Percentiles rank a stretch among this genome's conserved stretches.
phyloP scores from a whole-genome alignment of 1,140 invertebrate genomes.

The Achatina immaculata region DNA sequence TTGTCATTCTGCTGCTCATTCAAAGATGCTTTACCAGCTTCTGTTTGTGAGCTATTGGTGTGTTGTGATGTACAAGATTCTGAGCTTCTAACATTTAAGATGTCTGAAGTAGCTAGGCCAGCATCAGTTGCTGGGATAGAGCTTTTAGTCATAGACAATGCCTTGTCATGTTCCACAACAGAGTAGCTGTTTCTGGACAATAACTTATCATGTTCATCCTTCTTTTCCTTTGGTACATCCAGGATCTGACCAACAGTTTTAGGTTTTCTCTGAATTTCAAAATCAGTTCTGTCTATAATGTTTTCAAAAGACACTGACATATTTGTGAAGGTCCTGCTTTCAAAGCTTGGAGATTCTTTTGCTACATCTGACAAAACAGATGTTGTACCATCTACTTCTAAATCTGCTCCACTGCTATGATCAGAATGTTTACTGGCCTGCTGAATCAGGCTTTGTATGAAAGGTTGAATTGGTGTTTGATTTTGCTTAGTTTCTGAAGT shows the following conservation, averaged over 20 bases:
- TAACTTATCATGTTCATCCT: neutral
- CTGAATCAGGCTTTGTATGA: too few species aligned
- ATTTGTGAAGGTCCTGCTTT: neutral
- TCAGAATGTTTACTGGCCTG: neutral
- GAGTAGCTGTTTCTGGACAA: neutral
- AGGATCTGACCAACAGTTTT: neutral
- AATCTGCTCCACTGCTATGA: neutral
- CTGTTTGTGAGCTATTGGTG: neutral
- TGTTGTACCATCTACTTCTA: neutral
- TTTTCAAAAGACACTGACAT: neutral
- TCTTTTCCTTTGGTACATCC: neutral
- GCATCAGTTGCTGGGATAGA: too few species aligned
- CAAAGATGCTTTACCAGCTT: neutral
- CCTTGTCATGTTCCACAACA: too few species aligned
- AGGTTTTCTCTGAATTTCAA: neutral
- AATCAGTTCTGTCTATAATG: neutral
- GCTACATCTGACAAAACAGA: neutral
- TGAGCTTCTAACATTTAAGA: neutral
- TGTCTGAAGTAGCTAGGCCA: neutral
- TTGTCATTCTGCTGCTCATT: neutral
- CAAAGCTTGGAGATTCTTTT: neutral
- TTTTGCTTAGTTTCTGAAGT: neutral
- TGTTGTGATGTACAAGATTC: neutral
- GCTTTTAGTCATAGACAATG: too few species aligned
- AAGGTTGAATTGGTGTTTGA: neutral